Base-by-base conservation (phyloP, 2,797 vertebrate species). In the Lacerta agilis region DNA sequence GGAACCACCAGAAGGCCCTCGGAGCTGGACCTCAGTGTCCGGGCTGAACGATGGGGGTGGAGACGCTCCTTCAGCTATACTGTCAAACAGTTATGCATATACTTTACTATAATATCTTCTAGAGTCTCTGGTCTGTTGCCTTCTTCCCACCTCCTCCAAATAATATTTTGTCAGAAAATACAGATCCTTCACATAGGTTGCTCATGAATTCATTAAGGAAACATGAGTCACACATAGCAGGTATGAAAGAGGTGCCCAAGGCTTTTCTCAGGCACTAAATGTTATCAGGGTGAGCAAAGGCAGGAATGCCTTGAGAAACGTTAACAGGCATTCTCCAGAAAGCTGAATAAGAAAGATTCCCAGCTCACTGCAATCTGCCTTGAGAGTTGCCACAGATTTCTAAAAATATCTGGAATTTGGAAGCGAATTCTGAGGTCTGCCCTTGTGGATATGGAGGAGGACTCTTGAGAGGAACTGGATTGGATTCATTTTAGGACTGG, bases 211-310 rank as follows among this genome's bases (percentile, higher is more conserved):
- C 2, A 0, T 72, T 88, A 78, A 29, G 29, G 45, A 6, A 64
- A 88, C 43, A 1, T 61, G 66, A 7, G 4, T 8, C 83, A 33
- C 17, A 38, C 17, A 72, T 10, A 69, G 36, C 3, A 78, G 25
- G 89, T 86, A 76, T n/a, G 17, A 85, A 86, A 78, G 33, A 79
- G 20, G 3, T 36, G 20, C n/a, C 64, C 27, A 85, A 72, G 45
- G 38, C 58, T 67, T 86, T 27, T 73, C 38, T 73, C 66, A 66
- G 9, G 3, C 75, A 29, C 11, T 17, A 11, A 79, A 71, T 5
- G 7, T 17, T 55, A 79, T n/a, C 29, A 8, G 4, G 86, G 79
- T 45, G 82, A 4, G n/a, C n/a, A 77, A 78, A 90, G 29, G 33
- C 5, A 76, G 73, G 36, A 1, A 0, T 77, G 49, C 41, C 36